Percentiles rank a stretch among this genome's conserved stretches.
These are phyloP conservation scores for Phymanthus crucifer DNA, from an alignment of 92 coral and sea anemone genomes.

Conservation along the genomic window DNA sequence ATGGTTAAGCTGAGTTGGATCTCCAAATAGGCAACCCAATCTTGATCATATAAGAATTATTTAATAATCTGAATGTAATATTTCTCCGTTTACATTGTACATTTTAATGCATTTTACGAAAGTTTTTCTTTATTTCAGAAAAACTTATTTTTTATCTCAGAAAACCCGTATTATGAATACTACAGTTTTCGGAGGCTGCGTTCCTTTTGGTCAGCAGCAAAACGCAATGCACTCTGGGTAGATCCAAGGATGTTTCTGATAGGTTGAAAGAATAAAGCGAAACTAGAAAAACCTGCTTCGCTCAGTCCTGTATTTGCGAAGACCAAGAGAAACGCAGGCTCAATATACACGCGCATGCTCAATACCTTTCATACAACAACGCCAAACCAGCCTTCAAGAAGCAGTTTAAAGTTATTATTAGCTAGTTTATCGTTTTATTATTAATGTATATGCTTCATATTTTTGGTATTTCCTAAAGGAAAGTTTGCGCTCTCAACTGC, in stretches of 20 bases:
- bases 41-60: not conserved
- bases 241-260: not conserved
- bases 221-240: too few relatives aligned
- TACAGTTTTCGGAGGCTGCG: too few relatives aligned
- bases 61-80: not conserved
- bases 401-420: not conserved
- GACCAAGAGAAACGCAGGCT: not conserved
- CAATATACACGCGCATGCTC: not conserved
- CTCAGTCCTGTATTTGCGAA: not conserved
- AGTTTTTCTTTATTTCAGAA: not conserved
- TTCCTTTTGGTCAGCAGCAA: too few relatives aligned
- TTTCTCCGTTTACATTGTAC: not conserved
- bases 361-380: not conserved
- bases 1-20: not conserved
- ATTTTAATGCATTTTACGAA: not conserved
- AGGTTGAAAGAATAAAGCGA: not conserved
- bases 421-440: not conserved
- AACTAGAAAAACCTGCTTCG: too few relatives aligned
- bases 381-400: not conserved
- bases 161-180: not conserved
- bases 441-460: not conserved
- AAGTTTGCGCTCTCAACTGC: not conserved
- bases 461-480: not conserved
- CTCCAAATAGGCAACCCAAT: not conserved
- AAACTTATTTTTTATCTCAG: not conserved